These are phyloP conservation scores for Engraulis encrasicolus DNA, from an alignment of 2,113 vertebrate species.

Conservation along the genomic window DNA sequence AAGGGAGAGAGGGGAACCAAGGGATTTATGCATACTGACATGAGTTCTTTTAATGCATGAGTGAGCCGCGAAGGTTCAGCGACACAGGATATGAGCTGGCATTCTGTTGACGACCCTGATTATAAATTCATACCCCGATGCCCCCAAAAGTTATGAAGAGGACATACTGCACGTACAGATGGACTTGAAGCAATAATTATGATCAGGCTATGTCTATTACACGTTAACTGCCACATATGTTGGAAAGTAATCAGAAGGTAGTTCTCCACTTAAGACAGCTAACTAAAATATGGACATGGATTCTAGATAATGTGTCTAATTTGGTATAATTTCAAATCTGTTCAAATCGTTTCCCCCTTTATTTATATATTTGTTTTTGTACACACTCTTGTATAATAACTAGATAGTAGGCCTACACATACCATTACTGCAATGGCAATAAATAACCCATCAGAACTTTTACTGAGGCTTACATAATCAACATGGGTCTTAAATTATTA, in stretches of 20 bases:
- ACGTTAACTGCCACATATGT: neutral
- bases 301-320: constrained; percentile 42
- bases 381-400: no score
- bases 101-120: constrained; percentile 13
- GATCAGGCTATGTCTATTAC: neutral
- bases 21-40: constrained; percentile 54
- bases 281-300: neutral
- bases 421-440: no score
- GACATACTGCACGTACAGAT: neutral
- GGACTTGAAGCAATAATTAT: neutral
- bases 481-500: no score
- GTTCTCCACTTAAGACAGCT: neutral
- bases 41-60: constrained; percentile 52
- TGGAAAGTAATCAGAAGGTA: neutral
- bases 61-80: constrained; percentile 56
- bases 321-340: constrained; percentile 51
- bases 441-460: no score
- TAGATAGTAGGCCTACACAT: no score
- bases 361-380: no score
- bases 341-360: neutral
- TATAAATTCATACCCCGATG: constrained; percentile 43
- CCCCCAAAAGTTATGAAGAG: neutral
- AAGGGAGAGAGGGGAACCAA: neutral
- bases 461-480: no score
- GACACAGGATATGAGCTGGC: constrained; percentile 45